phyloP scores from a whole-genome alignment of 2,888 invertebrate genomes.

The Ectemnius lituratus region DNA sequence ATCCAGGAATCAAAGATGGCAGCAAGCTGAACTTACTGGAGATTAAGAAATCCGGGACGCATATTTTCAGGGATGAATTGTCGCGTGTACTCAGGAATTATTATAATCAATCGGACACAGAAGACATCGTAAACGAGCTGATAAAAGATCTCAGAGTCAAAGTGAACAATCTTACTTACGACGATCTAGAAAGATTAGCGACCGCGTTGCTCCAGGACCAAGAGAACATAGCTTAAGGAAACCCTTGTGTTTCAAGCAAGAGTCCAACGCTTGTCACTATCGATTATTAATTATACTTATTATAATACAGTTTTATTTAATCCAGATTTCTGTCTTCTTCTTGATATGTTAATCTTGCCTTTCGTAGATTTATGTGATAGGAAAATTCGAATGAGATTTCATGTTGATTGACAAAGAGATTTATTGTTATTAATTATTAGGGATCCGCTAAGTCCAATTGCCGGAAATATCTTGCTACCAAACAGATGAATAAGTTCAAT shows the following conservation, averaged over 20 bases:
- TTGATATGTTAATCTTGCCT: too few relatives aligned
- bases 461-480: constrained; percentile 86
- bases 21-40: constrained; percentile 84
- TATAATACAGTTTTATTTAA: constrained; percentile 62
- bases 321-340: constrained; percentile 28
- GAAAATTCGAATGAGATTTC: too few relatives aligned
- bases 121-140: constrained; percentile 81
- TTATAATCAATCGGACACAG: constrained; percentile 83
- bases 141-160: constrained; percentile 80
- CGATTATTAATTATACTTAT: constrained; percentile 51
- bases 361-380: too few relatives aligned
- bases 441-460: constrained; percentile 86
- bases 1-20: constrained; percentile 87
- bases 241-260: constrained; percentile 26
- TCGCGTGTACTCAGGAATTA: constrained; percentile 82
- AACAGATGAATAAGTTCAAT: constrained; percentile 86
- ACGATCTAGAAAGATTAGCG: constrained; percentile 81
- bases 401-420: constrained; percentile 17
- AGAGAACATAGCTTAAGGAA: constrained; percentile 80
- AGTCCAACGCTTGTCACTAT: not conserved
- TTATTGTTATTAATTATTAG: constrained; percentile 54
- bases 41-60: constrained; percentile 58
- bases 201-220: constrained; percentile 84
- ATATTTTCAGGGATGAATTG: constrained; percentile 81
- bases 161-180: constrained; percentile 80